Evolutionary conservation across 2,888 invertebrate species (phyloP).

Genomic region (Drosophila kambysellisi): DNA sequence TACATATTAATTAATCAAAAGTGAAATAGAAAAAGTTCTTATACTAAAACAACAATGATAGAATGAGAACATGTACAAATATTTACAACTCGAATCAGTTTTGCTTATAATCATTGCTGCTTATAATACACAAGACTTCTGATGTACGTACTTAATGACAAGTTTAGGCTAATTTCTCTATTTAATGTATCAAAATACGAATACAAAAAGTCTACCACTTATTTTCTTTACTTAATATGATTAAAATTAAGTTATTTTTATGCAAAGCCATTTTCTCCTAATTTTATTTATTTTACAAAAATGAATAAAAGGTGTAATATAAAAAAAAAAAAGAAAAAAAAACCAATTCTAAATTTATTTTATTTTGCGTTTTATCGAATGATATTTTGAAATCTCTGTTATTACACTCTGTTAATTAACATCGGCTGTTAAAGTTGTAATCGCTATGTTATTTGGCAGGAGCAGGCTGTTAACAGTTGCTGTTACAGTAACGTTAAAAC

Average conservation of each 20-base stretch:
- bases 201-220: slow-evolving; percentile 8
- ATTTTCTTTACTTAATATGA: slow-evolving; percentile 28
- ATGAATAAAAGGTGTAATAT: slow-evolving; percentile 71
- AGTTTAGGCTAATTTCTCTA: slow-evolving; percentile 26
- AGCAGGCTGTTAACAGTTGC: slow-evolving; percentile 14
- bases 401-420: slow-evolving; percentile 8
- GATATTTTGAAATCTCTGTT: slow-evolving; percentile 7
- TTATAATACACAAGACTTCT: not conserved
- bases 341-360: slow-evolving; percentile 62
- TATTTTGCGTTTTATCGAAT: slow-evolving; percentile 34
- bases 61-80: slow-evolving; percentile 39
- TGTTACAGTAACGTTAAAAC: slow-evolving; percentile 1
- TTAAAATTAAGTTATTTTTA: slow-evolving; percentile 51
- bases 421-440: not conserved
- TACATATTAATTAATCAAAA: not conserved
- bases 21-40: not conserved
- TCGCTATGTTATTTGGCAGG: not conserved
- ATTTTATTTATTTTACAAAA: slow-evolving; percentile 76
- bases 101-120: slow-evolving; percentile 12
- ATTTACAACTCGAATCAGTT: slow-evolving; percentile 13
- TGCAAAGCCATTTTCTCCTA: slow-evolving; percentile 36
- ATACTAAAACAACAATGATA: not conserved
- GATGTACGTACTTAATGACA: slow-evolving; percentile 30
- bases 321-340: slow-evolving; percentile 34
- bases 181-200: slow-evolving; percentile 42